Percentiles rank a stretch among this genome's conserved stretches.
phyloP scores from a whole-genome alignment of 2,888 invertebrate genomes.

The Antitype chi region DNA sequence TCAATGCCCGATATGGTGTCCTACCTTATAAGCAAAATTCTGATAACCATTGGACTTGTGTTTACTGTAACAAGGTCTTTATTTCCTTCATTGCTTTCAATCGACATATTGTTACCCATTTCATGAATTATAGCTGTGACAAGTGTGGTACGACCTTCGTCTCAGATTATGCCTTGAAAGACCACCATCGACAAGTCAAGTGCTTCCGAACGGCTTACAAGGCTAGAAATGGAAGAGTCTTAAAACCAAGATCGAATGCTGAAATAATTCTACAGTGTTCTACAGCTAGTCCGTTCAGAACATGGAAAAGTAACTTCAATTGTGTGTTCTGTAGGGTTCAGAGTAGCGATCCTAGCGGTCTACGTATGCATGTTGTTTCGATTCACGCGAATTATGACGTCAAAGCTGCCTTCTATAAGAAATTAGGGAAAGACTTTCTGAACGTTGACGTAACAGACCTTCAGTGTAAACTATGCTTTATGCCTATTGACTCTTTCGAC shows the following conservation, averaged over 20 bases:
- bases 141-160: conserved; percentile 86
- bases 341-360: conserved; percentile 81
- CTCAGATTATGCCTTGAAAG: conserved; percentile 83
- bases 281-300: conserved; percentile 85
- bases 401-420: conserved; percentile 86
- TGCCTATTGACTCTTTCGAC: conserved; percentile 81
- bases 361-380: conserved; percentile 81
- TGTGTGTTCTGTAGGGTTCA: conserved; percentile 87
- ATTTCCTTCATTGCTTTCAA: conserved; percentile 82
- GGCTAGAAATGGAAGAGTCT: conserved; percentile 82
- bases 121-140: conserved; percentile 85
- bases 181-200: conserved; percentile 85
- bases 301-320: conserved; percentile 87
- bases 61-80: conserved; percentile 81
- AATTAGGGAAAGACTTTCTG: conserved; percentile 86
- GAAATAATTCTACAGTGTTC: conserved; percentile 86
- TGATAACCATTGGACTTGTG: conserved; percentile 80
- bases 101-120: conserved; percentile 84
- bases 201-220: conserved; percentile 85
- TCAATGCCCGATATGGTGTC: conserved; percentile 84
- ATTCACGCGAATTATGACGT: conserved; percentile 84
- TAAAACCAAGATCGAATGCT: conserved; percentile 84
- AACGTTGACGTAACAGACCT: conserved; percentile 86
- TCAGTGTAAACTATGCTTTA: conserved; percentile 85
- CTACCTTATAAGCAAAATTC: conserved; percentile 83